Conservation (phyloP, 2,888 invertebrate genomes). For the Chirona hameri region DNA sequence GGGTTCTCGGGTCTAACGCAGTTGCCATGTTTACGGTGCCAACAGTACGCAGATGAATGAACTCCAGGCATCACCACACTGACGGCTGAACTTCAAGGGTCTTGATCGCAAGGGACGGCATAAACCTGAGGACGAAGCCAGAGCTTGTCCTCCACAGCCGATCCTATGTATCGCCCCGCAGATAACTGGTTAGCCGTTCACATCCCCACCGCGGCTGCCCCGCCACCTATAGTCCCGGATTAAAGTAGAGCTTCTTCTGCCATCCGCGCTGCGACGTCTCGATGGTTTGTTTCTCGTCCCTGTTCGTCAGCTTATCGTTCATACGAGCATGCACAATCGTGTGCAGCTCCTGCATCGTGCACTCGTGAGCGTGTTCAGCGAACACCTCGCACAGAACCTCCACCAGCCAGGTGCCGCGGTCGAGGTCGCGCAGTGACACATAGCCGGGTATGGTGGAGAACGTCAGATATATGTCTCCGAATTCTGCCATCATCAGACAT, state of each 20-base stretch:
- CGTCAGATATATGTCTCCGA: background rate
- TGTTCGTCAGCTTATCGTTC: background rate
- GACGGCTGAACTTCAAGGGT: too few relatives aligned
- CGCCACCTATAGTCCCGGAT: background rate
- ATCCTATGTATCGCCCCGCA: too few relatives aligned
- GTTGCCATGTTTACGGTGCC: too few relatives aligned
- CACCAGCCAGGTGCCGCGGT: slow-evolving; percentile 8
- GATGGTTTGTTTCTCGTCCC: background rate
- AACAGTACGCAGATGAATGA: too few relatives aligned
- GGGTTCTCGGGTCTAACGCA: too few relatives aligned
- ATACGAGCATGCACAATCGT: background rate
- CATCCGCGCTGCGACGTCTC: background rate
- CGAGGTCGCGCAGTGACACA: slow-evolving; percentile 23
- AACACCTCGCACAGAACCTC: slow-evolving; percentile 4
- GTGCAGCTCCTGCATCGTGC: background rate
- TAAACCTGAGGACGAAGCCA: too few relatives aligned
- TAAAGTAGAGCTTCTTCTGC: background rate
- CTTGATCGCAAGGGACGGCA: too few relatives aligned
- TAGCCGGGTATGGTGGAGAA: slow-evolving; percentile 24
- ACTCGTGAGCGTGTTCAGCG: background rate
- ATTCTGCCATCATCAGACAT: background rate
- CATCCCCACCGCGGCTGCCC: too few relatives aligned
- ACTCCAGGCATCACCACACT: too few relatives aligned
- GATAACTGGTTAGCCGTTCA: too few relatives aligned
- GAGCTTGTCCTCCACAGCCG: too few relatives aligned